Evolutionary conservation across 2,888 invertebrate species (phyloP).

Genomic region (Athripsodes cinereus): DNA sequence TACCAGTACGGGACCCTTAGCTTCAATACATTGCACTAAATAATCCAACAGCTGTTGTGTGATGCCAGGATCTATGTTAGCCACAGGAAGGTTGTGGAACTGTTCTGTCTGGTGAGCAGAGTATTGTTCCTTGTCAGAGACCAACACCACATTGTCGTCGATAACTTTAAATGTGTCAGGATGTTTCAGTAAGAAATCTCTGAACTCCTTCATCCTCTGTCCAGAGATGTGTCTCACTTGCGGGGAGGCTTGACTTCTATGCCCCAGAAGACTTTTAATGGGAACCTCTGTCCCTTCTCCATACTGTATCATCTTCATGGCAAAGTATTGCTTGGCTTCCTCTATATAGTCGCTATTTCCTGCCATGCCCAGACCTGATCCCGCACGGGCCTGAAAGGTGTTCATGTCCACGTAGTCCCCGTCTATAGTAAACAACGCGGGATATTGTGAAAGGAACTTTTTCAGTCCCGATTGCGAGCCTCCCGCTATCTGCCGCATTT

Average conservation of each 20-base stretch:
- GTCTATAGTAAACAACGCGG: constrained; percentile 90
- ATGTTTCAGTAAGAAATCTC: constrained; percentile 80
- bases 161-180: constrained; percentile 80
- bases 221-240: constrained; percentile 95
- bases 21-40: constrained; percentile 74
- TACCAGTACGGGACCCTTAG: constrained; percentile 76
- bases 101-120: constrained; percentile 62
- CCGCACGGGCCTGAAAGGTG: constrained; percentile 64
- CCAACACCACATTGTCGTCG: constrained; percentile 78
- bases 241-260: constrained; percentile 92
- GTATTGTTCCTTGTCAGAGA: constrained; percentile 60
- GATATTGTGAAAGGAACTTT: constrained; percentile 95
- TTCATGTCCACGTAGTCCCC: constrained; percentile 87
- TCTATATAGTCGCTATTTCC: constrained; percentile 81
- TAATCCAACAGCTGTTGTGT: constrained; percentile 79
- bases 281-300: constrained; percentile 95
- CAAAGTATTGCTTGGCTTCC: constrained; percentile 97
- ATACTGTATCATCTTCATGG: constrained; percentile 90
- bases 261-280: constrained; percentile 92
- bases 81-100: constrained; percentile 65
- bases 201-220: constrained; percentile 91
- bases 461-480: constrained; percentile 95
- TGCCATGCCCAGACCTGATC: constrained; percentile 47
- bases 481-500: constrained; percentile 94
- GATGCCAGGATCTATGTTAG: constrained; percentile 74